These are phyloP conservation scores for Poliocrania exsul DNA, from an alignment of 2,797 vertebrate genomes.

Conservation along the genomic window DNA sequence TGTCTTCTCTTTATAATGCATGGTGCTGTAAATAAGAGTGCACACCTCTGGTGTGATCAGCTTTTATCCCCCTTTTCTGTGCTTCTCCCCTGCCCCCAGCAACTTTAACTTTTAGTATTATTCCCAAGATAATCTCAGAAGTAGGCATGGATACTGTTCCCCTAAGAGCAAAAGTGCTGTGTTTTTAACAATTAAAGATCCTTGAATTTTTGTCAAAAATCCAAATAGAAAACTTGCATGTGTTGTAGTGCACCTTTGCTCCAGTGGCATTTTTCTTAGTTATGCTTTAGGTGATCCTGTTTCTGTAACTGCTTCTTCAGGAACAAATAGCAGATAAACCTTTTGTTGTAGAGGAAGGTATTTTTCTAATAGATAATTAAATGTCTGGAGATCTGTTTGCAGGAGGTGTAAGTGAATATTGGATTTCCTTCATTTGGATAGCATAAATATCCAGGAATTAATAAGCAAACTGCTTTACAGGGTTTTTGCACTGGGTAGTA, in stretches of 20 bases:
- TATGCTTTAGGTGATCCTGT: background rate
- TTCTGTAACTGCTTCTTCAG: background rate
- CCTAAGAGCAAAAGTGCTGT: background rate
- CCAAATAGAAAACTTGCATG: background rate
- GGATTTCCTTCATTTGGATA: background rate
- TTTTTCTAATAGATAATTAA: conserved; percentile 31
- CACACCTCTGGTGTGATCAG: fast-evolving
- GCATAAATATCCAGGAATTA: background rate
- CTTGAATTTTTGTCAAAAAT: background rate
- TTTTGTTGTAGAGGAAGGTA: background rate
- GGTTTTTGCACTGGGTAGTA: background rate
- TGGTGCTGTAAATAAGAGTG: background rate
- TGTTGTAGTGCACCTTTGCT: background rate
- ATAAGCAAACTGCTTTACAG: background rate
- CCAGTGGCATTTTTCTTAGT: background rate
- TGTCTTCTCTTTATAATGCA: background rate
- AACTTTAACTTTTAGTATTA: background rate
- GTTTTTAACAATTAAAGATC: background rate
- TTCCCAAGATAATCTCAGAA: background rate
- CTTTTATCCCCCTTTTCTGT: background rate
- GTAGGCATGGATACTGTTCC: background rate
- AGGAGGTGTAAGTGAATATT: background rate
- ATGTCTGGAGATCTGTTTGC: background rate
- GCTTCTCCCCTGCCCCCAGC: background rate
- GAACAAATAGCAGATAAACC: background rate